Base-by-base conservation (phyloP, 2,113 vertebrate genomes). In the Neopipo cinnamomea region DNA sequence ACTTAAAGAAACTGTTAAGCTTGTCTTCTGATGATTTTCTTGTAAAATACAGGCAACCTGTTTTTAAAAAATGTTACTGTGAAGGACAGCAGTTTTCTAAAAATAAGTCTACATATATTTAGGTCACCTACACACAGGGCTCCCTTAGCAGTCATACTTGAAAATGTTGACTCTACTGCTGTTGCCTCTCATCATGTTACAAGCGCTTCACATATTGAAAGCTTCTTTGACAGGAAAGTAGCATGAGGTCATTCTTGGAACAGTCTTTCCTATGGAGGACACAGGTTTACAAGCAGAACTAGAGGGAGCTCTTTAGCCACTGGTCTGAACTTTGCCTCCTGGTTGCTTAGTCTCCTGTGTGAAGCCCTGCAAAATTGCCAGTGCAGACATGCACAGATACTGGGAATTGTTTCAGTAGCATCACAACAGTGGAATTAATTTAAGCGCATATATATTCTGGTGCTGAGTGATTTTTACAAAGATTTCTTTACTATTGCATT, bases 391-490 rank as follows among this genome's bases (percentile, higher is more conserved):
- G 50, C 4, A 44, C 65, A 82, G 37, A 25, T 11, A 13, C 68
- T 78, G 88, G 53, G 72, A 92, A 65, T 31, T 8, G 61, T 33
- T 86, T 92, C 65, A 63, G 35, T 50, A 27, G 44, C 84, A 56
- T 68, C 49, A 65, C 19, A 83, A 37, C 71, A 91, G 24, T 23
- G 41, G 56, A 75, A 77, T 80, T 71, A 31, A 81, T 52, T 55
- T 78, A 78, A 75, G 31, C 85, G 22, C 18, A 91, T 72, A 49
- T 24, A 14, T 68, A 28, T 85, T 85, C 41, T 73, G 65, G 7
- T 58, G 44, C 37, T 53, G 68, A 87, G 56, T 49, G 65, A 61
- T 94, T 94, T 94, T 94, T 68, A 90, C 68, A 75, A 91, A 77
- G 72, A 44, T 72, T 84, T 81, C 47, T 61, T 88, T 86, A 88